Base-by-base conservation (phyloP, 2,888 invertebrate species). In the Gryllus longicercus region DNA sequence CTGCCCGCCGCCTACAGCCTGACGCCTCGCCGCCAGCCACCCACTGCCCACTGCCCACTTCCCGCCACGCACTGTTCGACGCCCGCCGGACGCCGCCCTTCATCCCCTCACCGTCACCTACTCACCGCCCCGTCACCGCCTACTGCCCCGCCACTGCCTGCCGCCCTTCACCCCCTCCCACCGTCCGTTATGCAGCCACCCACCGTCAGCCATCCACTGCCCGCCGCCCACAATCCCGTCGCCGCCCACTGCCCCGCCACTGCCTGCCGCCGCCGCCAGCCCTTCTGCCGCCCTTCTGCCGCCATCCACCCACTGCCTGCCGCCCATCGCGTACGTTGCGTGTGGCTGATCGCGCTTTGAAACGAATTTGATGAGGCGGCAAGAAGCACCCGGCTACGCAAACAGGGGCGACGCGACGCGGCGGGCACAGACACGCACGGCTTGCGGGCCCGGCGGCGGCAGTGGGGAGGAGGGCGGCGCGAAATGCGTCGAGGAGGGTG, bases 331-430 rank as follows among this genome's bases (percentile, higher is more conserved):
- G 38, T 38, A 38, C 38, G 63, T 63, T n/a, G 63, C 63, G 63
- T 63, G 63, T 8, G 14, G 63, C 16, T 76, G 38, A 77, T 79
- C 74, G 77, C 50, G 50, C 79, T 63, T 51, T 51, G 76, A 77
- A 51, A 51, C 25, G 63, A 77, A 79, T 79, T 79, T 74, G 77
- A 77, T 79, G 77, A 18, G n/a, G 77, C 49, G n/a, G 78, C 74
- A 76, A 76, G 51, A 50, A 51, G 51, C 76, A 74, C 79, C 51
- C 77, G 77, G 79, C 63, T 77, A 76, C 76, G 76, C 50, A 51
- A 51, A 63, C 63, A 63, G n/a, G 63, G 63, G 63, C n/a, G 63
- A 18, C 50, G 14, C 51, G 11, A n/a, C n/a, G n/a, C n/a, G n/a
- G 75, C 23, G 63, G 63, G 63, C 14, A 14, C n/a, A 18, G n/a